phyloP scores from a whole-genome alignment of 2,113 vertebrate species.

The Pseudorasbora parva region DNA sequence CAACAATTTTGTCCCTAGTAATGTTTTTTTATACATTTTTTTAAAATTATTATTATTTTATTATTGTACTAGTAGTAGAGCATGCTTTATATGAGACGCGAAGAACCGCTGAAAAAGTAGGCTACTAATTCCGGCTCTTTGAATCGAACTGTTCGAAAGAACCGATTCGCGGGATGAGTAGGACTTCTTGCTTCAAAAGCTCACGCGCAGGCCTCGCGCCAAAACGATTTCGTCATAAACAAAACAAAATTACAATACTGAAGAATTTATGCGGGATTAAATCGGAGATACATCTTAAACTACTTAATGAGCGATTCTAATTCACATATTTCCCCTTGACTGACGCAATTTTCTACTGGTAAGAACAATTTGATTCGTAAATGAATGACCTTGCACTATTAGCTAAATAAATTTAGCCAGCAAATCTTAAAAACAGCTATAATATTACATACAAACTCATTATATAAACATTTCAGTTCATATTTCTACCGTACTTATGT shows the following conservation, averaged over 20 bases:
- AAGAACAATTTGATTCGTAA: background rate
- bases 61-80: no score
- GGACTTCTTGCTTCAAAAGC: background rate
- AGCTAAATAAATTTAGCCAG: background rate
- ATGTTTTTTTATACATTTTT: no score
- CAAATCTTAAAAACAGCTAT: background rate
- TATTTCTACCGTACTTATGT: background rate
- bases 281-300: background rate
- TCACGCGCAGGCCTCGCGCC: background rate
- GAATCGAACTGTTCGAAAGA: background rate
- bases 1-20: no score
- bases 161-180: background rate
- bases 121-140: background rate
- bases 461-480: background rate
- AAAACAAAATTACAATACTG: background rate
- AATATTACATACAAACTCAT: background rate
- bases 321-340: background rate
- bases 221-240: background rate
- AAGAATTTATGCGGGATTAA: background rate
- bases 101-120: no score
- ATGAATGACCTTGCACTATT: background rate
- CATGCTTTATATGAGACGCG: no score
- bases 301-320: background rate
- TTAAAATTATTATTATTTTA: no score
- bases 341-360: constrained; percentile 2